Percentiles rank a stretch among this genome's conserved stretches.
Conservation (phyloP, 2,797 vertebrate species). For the Borostomias antarcticus region DNA sequence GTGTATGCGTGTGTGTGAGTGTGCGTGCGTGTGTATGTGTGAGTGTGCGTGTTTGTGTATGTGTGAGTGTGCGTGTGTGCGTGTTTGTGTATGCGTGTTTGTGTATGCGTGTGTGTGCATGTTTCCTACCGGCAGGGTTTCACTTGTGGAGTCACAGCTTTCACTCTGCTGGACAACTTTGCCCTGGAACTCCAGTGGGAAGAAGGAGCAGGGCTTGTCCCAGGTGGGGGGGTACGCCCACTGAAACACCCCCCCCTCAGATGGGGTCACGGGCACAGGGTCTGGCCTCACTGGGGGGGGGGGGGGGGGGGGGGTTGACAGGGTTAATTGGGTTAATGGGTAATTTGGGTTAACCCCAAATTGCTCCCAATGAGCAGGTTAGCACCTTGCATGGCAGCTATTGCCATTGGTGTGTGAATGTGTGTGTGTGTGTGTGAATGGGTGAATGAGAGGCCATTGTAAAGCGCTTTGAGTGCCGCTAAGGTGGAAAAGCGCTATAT, state of each 20-base stretch:
- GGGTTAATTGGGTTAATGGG: too few relatives aligned
- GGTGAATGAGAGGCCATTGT: too few relatives aligned
- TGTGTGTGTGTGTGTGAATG: too few relatives aligned
- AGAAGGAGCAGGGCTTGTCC: slow-evolving; percentile 68
- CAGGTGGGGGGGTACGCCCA: slow-evolving; percentile 71
- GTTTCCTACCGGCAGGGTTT: slow-evolving; percentile 26
- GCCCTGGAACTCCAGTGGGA: slow-evolving; percentile 67
- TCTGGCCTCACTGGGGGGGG: slow-evolving; percentile 65
- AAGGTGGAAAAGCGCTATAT: too few relatives aligned
- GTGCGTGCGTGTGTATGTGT: too few relatives aligned
- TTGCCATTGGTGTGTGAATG: too few relatives aligned
- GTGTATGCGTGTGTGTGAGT: neutral
- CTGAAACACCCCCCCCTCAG: slow-evolving; percentile 40
- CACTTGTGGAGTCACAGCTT: slow-evolving; percentile 44
- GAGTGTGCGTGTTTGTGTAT: neutral
- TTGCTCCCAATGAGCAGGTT: too few relatives aligned
- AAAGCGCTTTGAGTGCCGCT: too few relatives aligned
- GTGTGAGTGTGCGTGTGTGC: neutral
- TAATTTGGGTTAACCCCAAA: too few relatives aligned
- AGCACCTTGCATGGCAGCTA: too few relatives aligned
- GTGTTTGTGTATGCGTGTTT: neutral
- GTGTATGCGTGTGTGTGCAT: neutral
- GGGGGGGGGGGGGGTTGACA: too few relatives aligned
- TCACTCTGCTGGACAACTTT: slow-evolving; percentile 49
- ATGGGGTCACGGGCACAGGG: slow-evolving; percentile 40